Evolutionary conservation across 1,140 invertebrate species (phyloP).

Genomic region (Drosophila pectinifera): DNA sequence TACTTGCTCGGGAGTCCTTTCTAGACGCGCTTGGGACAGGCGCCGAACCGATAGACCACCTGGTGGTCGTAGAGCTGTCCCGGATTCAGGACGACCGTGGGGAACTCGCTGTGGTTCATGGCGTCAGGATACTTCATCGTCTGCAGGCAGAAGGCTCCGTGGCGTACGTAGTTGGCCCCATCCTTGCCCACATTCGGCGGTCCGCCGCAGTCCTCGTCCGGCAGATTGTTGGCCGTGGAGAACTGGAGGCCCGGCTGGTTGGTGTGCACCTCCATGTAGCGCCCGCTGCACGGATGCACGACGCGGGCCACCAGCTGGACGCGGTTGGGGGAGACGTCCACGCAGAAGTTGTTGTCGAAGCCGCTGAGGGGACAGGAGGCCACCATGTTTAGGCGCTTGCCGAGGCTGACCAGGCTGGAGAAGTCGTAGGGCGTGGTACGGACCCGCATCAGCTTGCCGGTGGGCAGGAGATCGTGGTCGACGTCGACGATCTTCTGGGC

Average conservation of each 20-base stretch:
- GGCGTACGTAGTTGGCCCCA: slow-evolving; percentile 89
- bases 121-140: slow-evolving; percentile 97
- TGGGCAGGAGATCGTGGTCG: slow-evolving; percentile 90
- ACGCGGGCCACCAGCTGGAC: slow-evolving; percentile 85
- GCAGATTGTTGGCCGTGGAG: slow-evolving; percentile 93
- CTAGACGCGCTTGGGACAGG: slow-evolving; percentile 69
- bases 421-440: slow-evolving; percentile 90
- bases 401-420: slow-evolving; percentile 86
- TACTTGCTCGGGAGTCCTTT: no score
- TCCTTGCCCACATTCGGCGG: slow-evolving; percentile 88
- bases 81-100: slow-evolving; percentile 89
- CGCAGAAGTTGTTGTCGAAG: slow-evolving; percentile 92
- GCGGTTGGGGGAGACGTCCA: slow-evolving; percentile 83
- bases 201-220: slow-evolving; percentile 84
- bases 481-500: slow-evolving; percentile 91
- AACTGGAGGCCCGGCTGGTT: slow-evolving; percentile 96
- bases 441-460: slow-evolving; percentile 89
- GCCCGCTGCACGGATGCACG: slow-evolving; percentile 89
- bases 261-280: slow-evolving; percentile 91
- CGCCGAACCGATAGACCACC: slow-evolving; percentile 87
- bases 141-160: slow-evolving; percentile 94
- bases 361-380: slow-evolving; percentile 85
- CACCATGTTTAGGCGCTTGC: slow-evolving; percentile 81
- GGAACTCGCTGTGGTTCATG: slow-evolving; percentile 93
- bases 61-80: slow-evolving; percentile 89